These are phyloP conservation scores for Oreochromis niloticus DNA, from an alignment of 2,113 vertebrate genomes.

Conservation along the genomic window DNA sequence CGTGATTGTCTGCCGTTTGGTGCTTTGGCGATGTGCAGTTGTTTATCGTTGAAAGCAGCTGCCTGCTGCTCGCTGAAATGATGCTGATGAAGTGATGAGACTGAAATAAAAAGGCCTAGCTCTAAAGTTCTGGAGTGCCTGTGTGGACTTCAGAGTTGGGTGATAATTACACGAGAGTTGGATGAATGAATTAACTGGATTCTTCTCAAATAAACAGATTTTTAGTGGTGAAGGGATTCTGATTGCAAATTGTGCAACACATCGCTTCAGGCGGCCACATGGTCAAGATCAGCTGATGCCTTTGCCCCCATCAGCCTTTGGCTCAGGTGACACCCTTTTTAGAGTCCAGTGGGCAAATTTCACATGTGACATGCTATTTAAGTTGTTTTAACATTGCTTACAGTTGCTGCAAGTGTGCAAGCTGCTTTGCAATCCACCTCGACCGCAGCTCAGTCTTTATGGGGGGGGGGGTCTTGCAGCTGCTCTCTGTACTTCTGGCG, in stretches of 20 bases:
- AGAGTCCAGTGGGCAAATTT: not conserved
- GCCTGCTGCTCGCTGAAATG: not conserved
- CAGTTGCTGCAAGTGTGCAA: not conserved
- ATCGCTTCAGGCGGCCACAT: accelerated
- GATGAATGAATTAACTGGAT: not conserved
- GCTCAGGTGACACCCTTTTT: not conserved
- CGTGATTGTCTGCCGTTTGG: not conserved
- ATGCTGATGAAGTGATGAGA: not conserved
- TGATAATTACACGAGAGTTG: not conserved
- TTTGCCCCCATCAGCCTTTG: not conserved
- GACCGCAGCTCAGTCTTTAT: accelerated
- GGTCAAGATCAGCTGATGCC: not conserved
- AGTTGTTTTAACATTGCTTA: not conserved
- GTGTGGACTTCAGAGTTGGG: not conserved
- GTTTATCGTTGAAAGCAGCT: not conserved
- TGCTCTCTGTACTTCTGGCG: accelerated
- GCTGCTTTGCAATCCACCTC: not conserved
- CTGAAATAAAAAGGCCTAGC: not conserved
- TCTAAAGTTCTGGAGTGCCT: not conserved
- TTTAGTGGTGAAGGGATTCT: not conserved
- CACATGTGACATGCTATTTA: not conserved
- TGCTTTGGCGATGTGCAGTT: not conserved
- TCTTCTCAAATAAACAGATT: not conserved
- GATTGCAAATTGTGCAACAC: not conserved
- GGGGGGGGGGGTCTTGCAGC: not conserved